Conservation (phyloP, 2,797 vertebrate genomes). For the Pangasius larnaudii region DNA sequence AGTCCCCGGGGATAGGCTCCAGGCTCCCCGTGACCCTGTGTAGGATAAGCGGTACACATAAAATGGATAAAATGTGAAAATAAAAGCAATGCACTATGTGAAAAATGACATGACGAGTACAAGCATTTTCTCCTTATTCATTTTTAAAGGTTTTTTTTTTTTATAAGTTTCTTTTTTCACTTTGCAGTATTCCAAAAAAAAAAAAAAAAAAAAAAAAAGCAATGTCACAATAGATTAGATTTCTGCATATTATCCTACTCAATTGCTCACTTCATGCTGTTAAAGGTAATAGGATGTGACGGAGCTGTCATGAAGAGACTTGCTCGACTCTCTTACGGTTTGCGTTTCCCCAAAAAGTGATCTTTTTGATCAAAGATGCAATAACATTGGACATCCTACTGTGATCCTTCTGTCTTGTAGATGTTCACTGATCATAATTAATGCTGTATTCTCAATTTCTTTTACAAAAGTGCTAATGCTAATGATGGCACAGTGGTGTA, state of each 20-base stretch:
- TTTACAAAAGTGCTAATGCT: neutral
- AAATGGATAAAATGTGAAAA: neutral
- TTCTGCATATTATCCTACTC: conserved; percentile 26
- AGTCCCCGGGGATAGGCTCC: too few relatives aligned
- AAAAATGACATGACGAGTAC: neutral
- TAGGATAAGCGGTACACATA: too few relatives aligned
- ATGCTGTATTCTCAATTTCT: neutral
- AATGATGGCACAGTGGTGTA: neutral
- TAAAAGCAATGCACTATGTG: too few relatives aligned
- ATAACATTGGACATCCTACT: conserved; percentile 7
- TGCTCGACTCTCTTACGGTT: neutral
- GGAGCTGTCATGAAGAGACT: conserved; percentile 25
- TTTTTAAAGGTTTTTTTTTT: neutral
- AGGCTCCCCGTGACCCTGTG: too few relatives aligned
- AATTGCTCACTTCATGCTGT: conserved; percentile 46
- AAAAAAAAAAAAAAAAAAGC: conserved; percentile 12
- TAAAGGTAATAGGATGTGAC: conserved; percentile 45
- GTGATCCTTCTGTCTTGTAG: conserved; percentile 20
- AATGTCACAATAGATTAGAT: conserved; percentile 30
- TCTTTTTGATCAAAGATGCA: conserved; percentile 16
- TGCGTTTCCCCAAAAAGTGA: neutral
- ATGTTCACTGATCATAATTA: conserved; percentile 7
- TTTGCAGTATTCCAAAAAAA: neutral
- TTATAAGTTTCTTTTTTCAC: neutral
- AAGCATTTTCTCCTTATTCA: neutral